Evolutionary conservation across 2,113 vertebrate species (phyloP).

Genomic region (Urocitellus parryii): DNA sequence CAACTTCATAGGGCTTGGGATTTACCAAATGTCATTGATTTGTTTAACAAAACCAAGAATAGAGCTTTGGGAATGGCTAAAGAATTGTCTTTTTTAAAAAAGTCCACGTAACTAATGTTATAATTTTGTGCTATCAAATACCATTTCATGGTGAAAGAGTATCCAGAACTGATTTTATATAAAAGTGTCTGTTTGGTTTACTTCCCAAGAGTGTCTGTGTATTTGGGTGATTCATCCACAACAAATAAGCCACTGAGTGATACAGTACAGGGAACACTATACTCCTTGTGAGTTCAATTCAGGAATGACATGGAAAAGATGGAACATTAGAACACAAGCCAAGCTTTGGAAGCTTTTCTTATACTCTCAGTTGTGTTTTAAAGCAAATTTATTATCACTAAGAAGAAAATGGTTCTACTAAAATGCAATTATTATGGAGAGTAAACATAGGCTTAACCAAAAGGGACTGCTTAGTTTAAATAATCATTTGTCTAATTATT

Average conservation of each 20-base stretch:
- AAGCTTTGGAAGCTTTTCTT: slow-evolving; percentile 8
- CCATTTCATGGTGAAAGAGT: background rate
- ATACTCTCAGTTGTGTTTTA: background rate
- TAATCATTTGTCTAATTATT: background rate
- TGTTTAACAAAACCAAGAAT: background rate
- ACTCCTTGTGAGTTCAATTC: slow-evolving; percentile 28
- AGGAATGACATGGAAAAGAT: slow-evolving; percentile 38
- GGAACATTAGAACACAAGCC: background rate
- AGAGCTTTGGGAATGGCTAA: background rate
- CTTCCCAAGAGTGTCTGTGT: background rate
- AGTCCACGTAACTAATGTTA: background rate
- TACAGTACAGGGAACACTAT: background rate
- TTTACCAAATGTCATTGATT: background rate
- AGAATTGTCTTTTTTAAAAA: background rate
- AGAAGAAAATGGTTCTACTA: slow-evolving; percentile 51
- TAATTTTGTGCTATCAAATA: background rate
- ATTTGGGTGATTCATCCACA: slow-evolving; percentile 31
- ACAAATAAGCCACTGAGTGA: slow-evolving; percentile 43
- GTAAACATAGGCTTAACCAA: background rate
- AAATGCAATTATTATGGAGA: slow-evolving; percentile 6
- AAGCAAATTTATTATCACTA: slow-evolving; percentile 33
- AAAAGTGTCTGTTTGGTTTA: slow-evolving; percentile 25
- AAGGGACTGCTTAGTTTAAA: background rate
- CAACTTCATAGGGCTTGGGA: background rate
- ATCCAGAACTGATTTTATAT: background rate